Conservation (phyloP, 2,888 invertebrate species). For the Thereva nobilitata region DNA sequence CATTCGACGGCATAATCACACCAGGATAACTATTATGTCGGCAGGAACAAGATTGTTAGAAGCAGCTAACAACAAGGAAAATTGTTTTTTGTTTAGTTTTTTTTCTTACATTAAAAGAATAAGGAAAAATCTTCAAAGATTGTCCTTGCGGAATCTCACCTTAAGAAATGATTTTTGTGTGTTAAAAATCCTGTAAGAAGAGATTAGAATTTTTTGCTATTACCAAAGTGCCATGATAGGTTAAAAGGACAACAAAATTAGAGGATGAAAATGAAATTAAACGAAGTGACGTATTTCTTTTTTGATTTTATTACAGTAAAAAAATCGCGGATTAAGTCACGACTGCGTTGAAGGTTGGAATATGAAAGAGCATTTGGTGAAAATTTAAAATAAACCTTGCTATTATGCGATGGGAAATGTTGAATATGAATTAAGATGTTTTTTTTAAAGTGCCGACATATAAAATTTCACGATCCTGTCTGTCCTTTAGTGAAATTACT, state of each 20-base stretch:
- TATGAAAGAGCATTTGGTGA: too few species aligned
- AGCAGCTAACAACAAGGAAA: conserved; percentile 18
- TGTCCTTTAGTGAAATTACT: too few species aligned
- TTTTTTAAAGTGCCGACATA: conserved; percentile 11
- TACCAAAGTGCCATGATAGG: neutral
- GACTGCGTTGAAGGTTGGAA: too few species aligned
- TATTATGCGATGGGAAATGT: neutral
- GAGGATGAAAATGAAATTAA: conserved; percentile 8
- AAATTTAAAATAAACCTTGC: neutral
- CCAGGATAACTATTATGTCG: conserved; percentile 47
- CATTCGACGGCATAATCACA: conserved; percentile 44
- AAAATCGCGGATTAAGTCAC: too few species aligned
- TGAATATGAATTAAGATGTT: conserved; percentile 3
- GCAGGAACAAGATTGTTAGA: conserved; percentile 46
- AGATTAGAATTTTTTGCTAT: conserved; percentile 12
- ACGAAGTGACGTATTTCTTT: conserved; percentile 22
- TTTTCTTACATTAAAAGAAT: neutral
- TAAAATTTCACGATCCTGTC: neutral
- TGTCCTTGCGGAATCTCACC: neutral
- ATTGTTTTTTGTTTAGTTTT: conserved; percentile 6
- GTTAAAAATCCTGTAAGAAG: neutral
- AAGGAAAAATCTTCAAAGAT: conserved; percentile 8
- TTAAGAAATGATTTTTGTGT: conserved; percentile 2
- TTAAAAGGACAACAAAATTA: conserved; percentile 28
- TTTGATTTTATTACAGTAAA: too few species aligned